Evolutionary conservation across 2,888 invertebrate species (phyloP), one percentile per base, ranked within the genome.

Genomic region (Phortica okadai): DNA sequence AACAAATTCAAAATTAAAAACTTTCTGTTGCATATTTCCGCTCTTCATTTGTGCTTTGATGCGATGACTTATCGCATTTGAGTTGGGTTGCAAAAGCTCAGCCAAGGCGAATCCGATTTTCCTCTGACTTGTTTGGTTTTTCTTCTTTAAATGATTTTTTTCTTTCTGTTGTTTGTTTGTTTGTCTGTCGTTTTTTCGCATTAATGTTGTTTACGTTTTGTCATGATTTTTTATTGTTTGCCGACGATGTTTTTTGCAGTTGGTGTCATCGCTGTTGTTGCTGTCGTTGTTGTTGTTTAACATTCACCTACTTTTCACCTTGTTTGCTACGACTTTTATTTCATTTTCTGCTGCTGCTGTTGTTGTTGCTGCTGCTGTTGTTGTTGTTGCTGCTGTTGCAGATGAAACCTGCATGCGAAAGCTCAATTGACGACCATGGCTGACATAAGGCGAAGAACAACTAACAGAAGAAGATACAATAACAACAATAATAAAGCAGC

Each of bases 191-290:
- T 1, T 73, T 79, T 78, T 74, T 87, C 83, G 77, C 77, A 85
- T 81, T 88, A 86, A 86, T 85, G 84, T 88, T 85, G 86, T 88
- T 87, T 85, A 88, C 86, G 84, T 79, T 85, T 78, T 81, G 78
- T 82, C 85, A 83, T 86, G 86, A 85, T 81, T 83, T 82, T 77
- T 76, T 83, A 81, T 79, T 88, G 82, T 58, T 80, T 82, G 21
- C 76, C 80, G 76, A 67, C 77, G 79, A 76, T 78, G 76, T 83
- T 80, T 80, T 78, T 79, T 77, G 77, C 64, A 78, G 73, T 59
- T 77, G 82, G n/a, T 78, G 81, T 42, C 75, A 50, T 41, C 74
- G 72, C 8, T 78, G 74, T 62, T 76, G 76, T 67, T 74, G 45
- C 45, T 75, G 62, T 64, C 54, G 44, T 16, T 42, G 50, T 62